A percentile compares a stretch with the other conserved stretches of the same genome.
Conservation (phyloP, 2,888 invertebrate species). For the Autographa gamma region DNA sequence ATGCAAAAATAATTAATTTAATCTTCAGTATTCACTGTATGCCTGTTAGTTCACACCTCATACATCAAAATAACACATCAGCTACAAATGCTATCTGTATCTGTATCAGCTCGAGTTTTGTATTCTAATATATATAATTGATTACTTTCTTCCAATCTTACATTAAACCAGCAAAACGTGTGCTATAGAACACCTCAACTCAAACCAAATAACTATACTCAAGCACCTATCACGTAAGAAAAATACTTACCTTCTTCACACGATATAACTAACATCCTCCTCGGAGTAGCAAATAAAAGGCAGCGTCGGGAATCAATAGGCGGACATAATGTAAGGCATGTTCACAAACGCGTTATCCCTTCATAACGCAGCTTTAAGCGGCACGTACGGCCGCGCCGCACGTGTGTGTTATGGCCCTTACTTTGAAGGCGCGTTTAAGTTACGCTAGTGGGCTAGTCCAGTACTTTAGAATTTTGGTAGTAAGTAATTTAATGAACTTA, state of each 20-base stretch:
- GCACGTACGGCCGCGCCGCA: conserved; percentile 27
- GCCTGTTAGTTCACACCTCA: too few relatives aligned
- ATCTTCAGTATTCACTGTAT: too few relatives aligned
- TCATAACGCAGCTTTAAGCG: conserved; percentile 49
- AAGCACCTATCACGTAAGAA: background rate
- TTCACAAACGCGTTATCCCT: conserved; percentile 52
- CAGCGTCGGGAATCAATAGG: conserved; percentile 12
- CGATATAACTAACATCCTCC: background rate
- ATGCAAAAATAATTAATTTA: too few relatives aligned
- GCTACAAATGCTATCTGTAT: too few relatives aligned
- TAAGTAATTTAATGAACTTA: too few relatives aligned
- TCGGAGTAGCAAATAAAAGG: conserved; percentile 32
- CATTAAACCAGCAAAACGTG: too few relatives aligned
- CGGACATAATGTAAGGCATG: conserved; percentile 35
- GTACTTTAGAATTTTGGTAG: background rate
- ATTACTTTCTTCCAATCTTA: too few relatives aligned
- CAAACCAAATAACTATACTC: too few relatives aligned
- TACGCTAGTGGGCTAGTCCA: background rate
- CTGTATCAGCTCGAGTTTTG: too few relatives aligned
- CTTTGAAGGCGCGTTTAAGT: background rate
- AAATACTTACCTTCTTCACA: background rate
- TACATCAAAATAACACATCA: too few relatives aligned
- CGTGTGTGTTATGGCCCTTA: conserved; percentile 51
- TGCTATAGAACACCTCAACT: too few relatives aligned
- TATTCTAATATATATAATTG: too few relatives aligned